A percentile compares a stretch with the other conserved stretches of the same genome.
phyloP scores from a whole-genome alignment of 2,888 invertebrate species.

The Leuctra nigra region DNA sequence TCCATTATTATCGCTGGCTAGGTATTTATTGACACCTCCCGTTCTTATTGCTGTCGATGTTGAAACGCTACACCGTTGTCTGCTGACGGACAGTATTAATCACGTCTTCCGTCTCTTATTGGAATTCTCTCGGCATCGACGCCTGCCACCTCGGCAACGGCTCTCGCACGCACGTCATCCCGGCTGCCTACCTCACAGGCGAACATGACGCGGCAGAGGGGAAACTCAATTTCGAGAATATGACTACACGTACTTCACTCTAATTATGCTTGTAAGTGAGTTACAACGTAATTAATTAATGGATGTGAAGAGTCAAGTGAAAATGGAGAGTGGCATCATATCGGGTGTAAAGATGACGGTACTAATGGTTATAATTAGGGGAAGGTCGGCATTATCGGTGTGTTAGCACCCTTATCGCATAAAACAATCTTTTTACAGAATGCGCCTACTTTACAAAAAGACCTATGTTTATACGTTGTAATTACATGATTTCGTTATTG shows the following conservation, averaged over 20 bases:
- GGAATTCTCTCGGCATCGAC: not conserved
- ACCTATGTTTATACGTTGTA: no score
- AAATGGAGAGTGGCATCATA: not conserved
- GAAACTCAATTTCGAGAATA: not conserved
- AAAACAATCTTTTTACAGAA: no score
- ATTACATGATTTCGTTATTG: no score
- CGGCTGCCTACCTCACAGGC: not conserved
- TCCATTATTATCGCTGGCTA: no score
- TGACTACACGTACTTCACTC: not conserved
- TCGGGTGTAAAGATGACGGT: not conserved
- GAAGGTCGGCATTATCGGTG: no score
- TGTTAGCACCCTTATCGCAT: no score
- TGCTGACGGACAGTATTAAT: not conserved
- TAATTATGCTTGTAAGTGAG: not conserved
- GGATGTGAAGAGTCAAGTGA: not conserved
- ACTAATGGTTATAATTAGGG: not conserved
- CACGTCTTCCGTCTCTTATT: not conserved
- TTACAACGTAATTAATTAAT: not conserved
- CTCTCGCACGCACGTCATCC: not conserved
- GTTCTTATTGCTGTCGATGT: not conserved
- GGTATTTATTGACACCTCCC: no score
- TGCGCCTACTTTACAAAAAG: no score
- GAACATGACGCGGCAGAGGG: not conserved
- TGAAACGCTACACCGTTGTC: not conserved
- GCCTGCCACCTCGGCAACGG: constrained; percentile 1